These are phyloP conservation scores for Lichenostomus cassidix DNA, from an alignment of 2,113 vertebrate genomes.

Conservation along the genomic window DNA sequence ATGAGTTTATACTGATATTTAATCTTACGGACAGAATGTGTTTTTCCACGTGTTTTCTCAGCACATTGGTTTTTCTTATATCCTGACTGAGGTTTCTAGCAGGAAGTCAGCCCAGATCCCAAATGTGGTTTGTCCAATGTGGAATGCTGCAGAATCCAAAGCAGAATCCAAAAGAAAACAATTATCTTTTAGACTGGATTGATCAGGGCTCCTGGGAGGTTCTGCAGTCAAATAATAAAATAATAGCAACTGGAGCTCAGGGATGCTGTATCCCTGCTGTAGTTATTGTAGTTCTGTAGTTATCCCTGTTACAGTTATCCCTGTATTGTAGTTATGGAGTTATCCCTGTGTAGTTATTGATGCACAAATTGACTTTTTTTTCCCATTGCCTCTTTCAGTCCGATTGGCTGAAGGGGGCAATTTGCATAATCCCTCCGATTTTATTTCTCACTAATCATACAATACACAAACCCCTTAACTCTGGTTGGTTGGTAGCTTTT, in stretches of 20 bases:
- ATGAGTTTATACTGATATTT: background rate
- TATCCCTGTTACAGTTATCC: background rate
- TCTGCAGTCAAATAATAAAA: background rate
- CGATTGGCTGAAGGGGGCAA: background rate
- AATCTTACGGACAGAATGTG: accelerated
- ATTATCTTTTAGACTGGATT: background rate
- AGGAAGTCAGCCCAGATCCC: background rate
- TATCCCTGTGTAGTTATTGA: background rate
- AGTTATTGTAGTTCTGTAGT: background rate
- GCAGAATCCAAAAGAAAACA: background rate
- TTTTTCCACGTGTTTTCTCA: background rate
- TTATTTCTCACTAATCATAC: slow-evolving; percentile 7
- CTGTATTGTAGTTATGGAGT: background rate
- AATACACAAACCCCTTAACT: background rate
- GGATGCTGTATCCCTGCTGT: background rate
- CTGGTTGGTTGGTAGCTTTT: background rate
- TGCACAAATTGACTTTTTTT: background rate
- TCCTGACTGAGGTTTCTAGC: background rate
- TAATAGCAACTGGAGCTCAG: background rate
- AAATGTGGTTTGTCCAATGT: background rate
- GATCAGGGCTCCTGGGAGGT: background rate
- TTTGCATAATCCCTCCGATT: background rate
- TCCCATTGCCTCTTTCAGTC: background rate
- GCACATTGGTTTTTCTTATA: background rate
- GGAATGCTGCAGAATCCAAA: background rate